Base-by-base conservation (phyloP, 2,113 vertebrate species). In the Anarrhichthys ocellatus region DNA sequence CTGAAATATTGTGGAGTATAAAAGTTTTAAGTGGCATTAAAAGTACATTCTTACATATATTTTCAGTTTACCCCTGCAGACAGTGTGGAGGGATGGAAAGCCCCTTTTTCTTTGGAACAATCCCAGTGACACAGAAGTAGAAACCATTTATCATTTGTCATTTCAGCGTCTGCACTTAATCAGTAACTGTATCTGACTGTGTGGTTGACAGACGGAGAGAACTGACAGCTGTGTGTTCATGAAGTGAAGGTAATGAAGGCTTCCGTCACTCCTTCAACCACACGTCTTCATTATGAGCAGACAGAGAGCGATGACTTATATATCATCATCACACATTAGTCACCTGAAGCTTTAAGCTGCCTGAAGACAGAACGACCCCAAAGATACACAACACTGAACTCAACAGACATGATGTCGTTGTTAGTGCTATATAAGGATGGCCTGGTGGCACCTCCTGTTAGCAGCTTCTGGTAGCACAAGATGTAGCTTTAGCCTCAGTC, bases 141-240 rank as follows among this genome's bases (percentile, higher is more conserved):
- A 17, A 59, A 36, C 17, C 40, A 1, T 56, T 58, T 32, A 54
- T 76, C 18, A 36, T 54, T 38, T 11, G 24, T 62, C 8, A 50
- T 64, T 36, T 52, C 32, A 24, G 29, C 29, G 27, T 62, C 58
- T 67, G 75, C 18, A 24, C 5, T 32, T 1, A 11, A n/a, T 5
- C 68, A 46, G 69, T 73, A 73, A 73, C 38, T 20, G 36, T 27
- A 50, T 75, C 63, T 44, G 76, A 52, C 2, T 17, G 46, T 63
- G 66, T 27, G 76, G 11, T 13, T 10, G 62, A 13, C 44, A 17
- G 44, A 44, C 11, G 3, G 34, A 34, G 5, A 34, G 9, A 36
- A 6, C 66, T 66, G 69, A 73, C 78, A 61, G 70, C 61, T 65
- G 8, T 0, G 20, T 6, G 36, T 9, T 82, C 56, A 66, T 65